These are phyloP conservation scores for Anoplophora glabripennis DNA, from an alignment of 1,140 invertebrate genomes.

Conservation along the genomic window DNA sequence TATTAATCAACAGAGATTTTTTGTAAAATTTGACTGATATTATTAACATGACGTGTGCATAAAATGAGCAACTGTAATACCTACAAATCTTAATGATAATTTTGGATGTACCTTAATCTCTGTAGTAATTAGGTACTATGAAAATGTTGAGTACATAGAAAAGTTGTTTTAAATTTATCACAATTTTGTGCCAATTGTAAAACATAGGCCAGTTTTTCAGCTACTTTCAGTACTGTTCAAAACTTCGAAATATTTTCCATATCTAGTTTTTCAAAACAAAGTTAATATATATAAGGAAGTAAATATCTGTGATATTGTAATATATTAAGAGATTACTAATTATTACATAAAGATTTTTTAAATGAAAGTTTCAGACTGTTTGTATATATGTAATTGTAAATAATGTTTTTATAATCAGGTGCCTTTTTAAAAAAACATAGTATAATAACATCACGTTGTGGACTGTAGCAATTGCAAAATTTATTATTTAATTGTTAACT, in stretches of 20 bases:
- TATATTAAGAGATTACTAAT: background rate
- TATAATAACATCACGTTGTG: background rate
- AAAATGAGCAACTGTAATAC: background rate
- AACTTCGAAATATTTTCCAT: background rate
- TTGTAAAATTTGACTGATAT: too few relatives aligned
- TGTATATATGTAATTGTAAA: constrained; percentile 11
- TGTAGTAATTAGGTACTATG: too few relatives aligned
- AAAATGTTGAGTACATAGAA: too few relatives aligned
- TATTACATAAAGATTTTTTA: background rate
- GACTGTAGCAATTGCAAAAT: background rate
- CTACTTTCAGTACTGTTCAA: too few relatives aligned
- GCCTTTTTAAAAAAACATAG: constrained; percentile 6
- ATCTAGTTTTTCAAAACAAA: background rate
- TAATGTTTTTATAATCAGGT: constrained; percentile 5
- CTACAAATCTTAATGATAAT: constrained; percentile 1
- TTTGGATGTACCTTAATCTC: background rate
- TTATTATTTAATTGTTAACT: constrained; percentile 13
- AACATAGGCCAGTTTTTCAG: too few relatives aligned
- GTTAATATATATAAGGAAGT: background rate
- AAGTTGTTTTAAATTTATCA: too few relatives aligned
- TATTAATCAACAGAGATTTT: too few relatives aligned
- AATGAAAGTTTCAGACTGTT: background rate
- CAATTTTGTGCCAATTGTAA: too few relatives aligned
- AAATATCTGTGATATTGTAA: constrained; percentile 8
- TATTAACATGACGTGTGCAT: too few relatives aligned